phyloP scores from a whole-genome alignment of 2,113 vertebrate species.

The Spea multiplicata region DNA sequence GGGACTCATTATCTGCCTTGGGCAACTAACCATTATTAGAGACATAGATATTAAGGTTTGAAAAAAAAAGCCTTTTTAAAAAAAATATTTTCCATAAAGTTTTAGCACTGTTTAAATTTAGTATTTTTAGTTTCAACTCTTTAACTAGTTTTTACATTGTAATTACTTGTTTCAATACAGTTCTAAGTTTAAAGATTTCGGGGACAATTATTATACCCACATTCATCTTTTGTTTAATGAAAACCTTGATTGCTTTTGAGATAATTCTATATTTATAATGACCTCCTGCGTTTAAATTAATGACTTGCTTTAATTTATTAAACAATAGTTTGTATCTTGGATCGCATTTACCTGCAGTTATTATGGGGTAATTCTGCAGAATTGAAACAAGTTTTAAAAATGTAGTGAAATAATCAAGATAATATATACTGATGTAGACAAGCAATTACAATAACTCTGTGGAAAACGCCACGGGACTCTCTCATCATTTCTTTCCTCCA shows the following conservation, averaged over 20 bases:
- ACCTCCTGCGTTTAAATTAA: slow-evolving; percentile 40
- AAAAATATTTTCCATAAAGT: too few relatives aligned
- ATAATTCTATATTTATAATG: slow-evolving; percentile 32
- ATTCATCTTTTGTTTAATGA: slow-evolving; percentile 36
- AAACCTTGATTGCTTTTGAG: slow-evolving; percentile 45
- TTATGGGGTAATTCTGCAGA: slow-evolving; percentile 32
- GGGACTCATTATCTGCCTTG: slow-evolving; percentile 43
- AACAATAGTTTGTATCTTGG: slow-evolving; percentile 30
- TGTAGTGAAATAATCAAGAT: slow-evolving; percentile 38
- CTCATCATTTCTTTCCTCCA: slow-evolving; percentile 16
- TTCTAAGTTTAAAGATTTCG: background rate
- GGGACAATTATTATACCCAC: slow-evolving; percentile 24
- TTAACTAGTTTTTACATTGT: background rate
- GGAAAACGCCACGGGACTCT: slow-evolving; percentile 27
- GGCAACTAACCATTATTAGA: slow-evolving; percentile 33
- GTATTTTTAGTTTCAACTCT: too few relatives aligned
- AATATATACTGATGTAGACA: slow-evolving; percentile 39
- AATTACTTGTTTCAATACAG: slow-evolving; percentile 34
- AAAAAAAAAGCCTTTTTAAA: background rate
- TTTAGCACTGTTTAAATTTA: too few relatives aligned
- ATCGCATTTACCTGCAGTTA: slow-evolving; percentile 40
- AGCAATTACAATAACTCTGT: slow-evolving; percentile 33
- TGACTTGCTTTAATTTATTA: slow-evolving; percentile 40
- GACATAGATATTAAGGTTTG: slow-evolving; percentile 35
- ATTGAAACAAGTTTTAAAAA: slow-evolving; percentile 23